Percentiles rank a stretch among this genome's conserved stretches.
phyloP scores from a whole-genome alignment of 2,113 vertebrate genomes.

The Callochromis pleurospilus region DNA sequence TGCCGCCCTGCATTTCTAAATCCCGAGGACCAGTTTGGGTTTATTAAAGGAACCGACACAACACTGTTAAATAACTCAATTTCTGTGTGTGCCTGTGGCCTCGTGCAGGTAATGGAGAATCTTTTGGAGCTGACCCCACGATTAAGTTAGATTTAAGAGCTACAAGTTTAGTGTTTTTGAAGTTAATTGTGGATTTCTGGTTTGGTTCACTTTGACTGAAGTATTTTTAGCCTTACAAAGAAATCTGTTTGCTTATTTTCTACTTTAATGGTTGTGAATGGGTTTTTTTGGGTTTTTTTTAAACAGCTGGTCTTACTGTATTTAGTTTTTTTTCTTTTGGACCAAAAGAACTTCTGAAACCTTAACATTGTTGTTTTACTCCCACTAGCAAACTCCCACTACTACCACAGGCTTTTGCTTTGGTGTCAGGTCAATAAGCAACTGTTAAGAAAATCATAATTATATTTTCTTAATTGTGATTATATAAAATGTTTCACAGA shows the following conservation, averaged over 20 bases:
- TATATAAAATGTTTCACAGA: background rate
- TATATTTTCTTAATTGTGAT: background rate
- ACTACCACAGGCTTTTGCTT: background rate
- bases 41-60: slow-evolving; percentile 20
- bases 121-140: background rate
- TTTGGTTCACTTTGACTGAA: background rate
- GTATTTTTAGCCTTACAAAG: background rate
- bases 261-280: background rate
- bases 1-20: slow-evolving; percentile 44
- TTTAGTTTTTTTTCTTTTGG: background rate
- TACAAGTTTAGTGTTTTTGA: background rate
- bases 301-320: background rate
- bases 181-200: background rate
- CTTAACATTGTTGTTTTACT: background rate
- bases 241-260: background rate
- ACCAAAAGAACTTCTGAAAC: background rate
- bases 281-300: no score
- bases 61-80: slow-evolving; percentile 1
- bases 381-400: background rate
- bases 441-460: background rate
- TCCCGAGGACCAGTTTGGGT: slow-evolving; percentile 36
- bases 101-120: background rate
- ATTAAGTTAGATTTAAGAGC: background rate
- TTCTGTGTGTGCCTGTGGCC: background rate
- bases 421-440: background rate